phyloP scores from a whole-genome alignment of 2,888 invertebrate genomes.

The Brachypterus glaber region DNA sequence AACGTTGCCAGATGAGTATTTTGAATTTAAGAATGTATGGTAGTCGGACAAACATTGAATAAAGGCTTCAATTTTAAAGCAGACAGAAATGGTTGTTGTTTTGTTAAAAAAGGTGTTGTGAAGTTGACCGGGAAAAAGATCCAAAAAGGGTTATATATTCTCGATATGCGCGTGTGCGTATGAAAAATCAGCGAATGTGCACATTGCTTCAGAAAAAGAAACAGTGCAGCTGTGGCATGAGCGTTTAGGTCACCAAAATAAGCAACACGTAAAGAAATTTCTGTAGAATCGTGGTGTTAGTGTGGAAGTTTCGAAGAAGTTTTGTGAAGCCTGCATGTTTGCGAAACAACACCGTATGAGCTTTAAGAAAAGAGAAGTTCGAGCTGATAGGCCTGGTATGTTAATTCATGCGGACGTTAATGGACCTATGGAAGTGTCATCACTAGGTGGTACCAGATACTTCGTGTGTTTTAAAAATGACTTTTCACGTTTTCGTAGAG shows the following conservation, averaged over 20 bases:
- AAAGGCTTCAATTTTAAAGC: slow-evolving; percentile 2
- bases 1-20: slow-evolving; percentile 17
- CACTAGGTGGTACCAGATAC: slow-evolving; percentile 23
- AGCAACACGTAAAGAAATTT: slow-evolving; percentile 12
- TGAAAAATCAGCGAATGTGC: slow-evolving; percentile 9
- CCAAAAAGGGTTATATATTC: slow-evolving; percentile 6
- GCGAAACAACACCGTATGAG: slow-evolving; percentile 18
- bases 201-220: slow-evolving; percentile 6
- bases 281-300: slow-evolving; percentile 10
- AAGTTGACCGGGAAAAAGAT: slow-evolving; percentile 7
- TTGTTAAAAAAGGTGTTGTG: slow-evolving; percentile 6
- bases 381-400: slow-evolving; percentile 20
- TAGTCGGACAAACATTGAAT: not conserved
- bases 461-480: slow-evolving; percentile 27
- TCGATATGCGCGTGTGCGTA: slow-evolving; percentile 10
- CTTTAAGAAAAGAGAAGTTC: slow-evolving; percentile 12
- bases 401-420: slow-evolving; percentile 19
- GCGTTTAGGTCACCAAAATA: slow-evolving; percentile 16
- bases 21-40: too few species aligned
- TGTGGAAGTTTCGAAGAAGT: slow-evolving; percentile 10
- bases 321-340: slow-evolving; percentile 18
- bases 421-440: slow-evolving; percentile 18
- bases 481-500: slow-evolving; percentile 22
- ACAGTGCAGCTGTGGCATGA: slow-evolving; percentile 15
- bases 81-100: slow-evolving; percentile 1